A percentile compares a stretch with the other conserved stretches of the same genome.
Evolutionary conservation across 2,113 vertebrate species (phyloP).

Genomic region (Bubalus kerabau): DNA sequence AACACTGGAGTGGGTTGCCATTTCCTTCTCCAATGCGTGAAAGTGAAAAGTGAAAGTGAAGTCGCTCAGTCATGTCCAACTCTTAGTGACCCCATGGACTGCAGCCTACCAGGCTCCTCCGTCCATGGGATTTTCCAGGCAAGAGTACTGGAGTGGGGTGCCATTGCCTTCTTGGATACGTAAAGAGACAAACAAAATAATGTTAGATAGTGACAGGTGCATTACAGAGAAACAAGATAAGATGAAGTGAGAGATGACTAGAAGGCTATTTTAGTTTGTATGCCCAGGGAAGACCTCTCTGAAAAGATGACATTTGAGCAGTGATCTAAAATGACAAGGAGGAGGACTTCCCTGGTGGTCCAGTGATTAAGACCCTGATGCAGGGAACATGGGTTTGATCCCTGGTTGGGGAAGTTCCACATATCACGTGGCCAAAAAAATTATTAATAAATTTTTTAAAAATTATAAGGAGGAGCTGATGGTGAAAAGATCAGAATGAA

Average conservation of each 20-base stretch:
- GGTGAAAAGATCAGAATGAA: not conserved
- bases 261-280: not conserved
- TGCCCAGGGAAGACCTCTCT: not conserved
- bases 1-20: too few species aligned
- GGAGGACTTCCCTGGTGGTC: not conserved
- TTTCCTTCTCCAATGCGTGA: too few species aligned
- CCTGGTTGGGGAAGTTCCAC: not conserved
- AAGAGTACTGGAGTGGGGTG: not conserved
- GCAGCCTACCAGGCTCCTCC: too few species aligned
- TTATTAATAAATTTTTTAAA: not conserved
- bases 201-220: not conserved
- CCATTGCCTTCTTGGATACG: not conserved
- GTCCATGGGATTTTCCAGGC: too few species aligned
- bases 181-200: not conserved
- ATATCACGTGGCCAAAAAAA: not conserved
- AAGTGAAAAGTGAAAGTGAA: too few species aligned
- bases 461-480: not conserved
- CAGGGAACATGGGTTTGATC: not conserved
- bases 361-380: not conserved
- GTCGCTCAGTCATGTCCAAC: rapidly evolving
- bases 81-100: too few species aligned
- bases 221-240: not conserved
- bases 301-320: not conserved
- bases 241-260: not conserved
- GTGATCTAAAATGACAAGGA: not conserved